Evolutionary conservation across 1,140 invertebrate genomes (phyloP), one percentile per base, ranked within the genome.

Genomic region (Vanessa atalanta): DNA sequence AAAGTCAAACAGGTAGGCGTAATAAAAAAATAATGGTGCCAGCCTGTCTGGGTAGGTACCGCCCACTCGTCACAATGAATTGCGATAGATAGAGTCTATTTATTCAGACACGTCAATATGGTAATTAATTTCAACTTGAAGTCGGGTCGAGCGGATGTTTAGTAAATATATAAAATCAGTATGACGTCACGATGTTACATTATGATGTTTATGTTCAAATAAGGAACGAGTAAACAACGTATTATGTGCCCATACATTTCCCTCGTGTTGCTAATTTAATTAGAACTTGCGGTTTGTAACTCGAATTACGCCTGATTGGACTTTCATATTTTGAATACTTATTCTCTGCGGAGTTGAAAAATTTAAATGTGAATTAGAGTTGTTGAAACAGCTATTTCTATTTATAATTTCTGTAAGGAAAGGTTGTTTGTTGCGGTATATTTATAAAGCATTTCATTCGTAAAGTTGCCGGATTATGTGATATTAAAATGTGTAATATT

Each of bases 201-300:
- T 53, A 15, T 23, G 20, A 57, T 16, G 8, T 4, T 57, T 23
- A 57, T 57, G 53, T 57, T 57, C 26, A 57, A 57, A 57, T 57
- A 23, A 57, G 20, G 37, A 57, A 57, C 23, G 53, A 20, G 53
- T 26, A 31, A 31, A 31, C 26, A 31, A 8, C 51, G 15, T 60
- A n/a, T 60, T 26, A 60, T 14, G 51, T 53, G 7, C n/a, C 55
- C 23, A 3, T 13, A 12, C 9, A n/a, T n/a, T 16, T 61, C 57
- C 57, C 57, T 61, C 20, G 57, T 37, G 57, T 61, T n/a, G 57
- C 57, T 61, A 61, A 61, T 61, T 61, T 61, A 26, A 61, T 61
- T 61, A 37, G 16, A 61, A 61, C 57, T 61, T 61, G 57, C 57
- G 57, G 57, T 37, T 13, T n/a, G 57, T 61, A 61, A 61, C 11